Conservation (phyloP, 2,797 vertebrate species). For the Manis javanica region DNA sequence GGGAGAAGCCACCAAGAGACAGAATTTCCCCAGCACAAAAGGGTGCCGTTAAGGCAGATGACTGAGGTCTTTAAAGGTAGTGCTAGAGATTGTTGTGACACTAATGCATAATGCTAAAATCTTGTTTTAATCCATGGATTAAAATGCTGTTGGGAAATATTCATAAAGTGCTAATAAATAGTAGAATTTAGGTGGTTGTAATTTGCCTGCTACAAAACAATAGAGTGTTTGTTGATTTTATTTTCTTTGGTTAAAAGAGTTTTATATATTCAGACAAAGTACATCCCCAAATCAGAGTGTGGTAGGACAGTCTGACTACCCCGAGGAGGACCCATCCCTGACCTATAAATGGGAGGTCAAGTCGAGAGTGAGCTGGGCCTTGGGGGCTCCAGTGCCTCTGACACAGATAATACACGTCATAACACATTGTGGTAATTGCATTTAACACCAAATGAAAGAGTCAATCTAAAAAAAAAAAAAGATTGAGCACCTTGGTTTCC, state of each 20-base stretch:
- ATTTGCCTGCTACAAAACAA: not conserved
- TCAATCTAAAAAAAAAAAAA: not conserved
- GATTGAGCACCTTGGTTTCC: not conserved
- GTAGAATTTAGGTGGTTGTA: not conserved
- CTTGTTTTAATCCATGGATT: not conserved
- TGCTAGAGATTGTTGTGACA: not conserved
- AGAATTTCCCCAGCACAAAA: not conserved
- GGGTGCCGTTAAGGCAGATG: not conserved
- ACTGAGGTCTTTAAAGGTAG: not conserved
- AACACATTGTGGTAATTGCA: not conserved
- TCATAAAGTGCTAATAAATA: not conserved
- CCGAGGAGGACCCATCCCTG: not conserved
- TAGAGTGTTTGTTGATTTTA: not conserved
- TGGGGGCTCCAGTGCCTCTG: not conserved
- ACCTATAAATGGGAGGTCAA: not conserved
- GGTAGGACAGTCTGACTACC: not conserved
- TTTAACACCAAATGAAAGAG: slow-evolving; percentile 36
- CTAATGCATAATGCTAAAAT: not conserved
- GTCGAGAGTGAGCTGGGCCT: not conserved
- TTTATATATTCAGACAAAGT: not conserved
- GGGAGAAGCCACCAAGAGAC: not conserved
- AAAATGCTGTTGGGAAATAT: not conserved
- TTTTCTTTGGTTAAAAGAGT: not conserved
- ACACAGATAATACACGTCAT: not conserved
- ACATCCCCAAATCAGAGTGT: not conserved